Evolutionary conservation across 2,113 vertebrate genomes (phyloP).

Genomic region (Passer domesticus): DNA sequence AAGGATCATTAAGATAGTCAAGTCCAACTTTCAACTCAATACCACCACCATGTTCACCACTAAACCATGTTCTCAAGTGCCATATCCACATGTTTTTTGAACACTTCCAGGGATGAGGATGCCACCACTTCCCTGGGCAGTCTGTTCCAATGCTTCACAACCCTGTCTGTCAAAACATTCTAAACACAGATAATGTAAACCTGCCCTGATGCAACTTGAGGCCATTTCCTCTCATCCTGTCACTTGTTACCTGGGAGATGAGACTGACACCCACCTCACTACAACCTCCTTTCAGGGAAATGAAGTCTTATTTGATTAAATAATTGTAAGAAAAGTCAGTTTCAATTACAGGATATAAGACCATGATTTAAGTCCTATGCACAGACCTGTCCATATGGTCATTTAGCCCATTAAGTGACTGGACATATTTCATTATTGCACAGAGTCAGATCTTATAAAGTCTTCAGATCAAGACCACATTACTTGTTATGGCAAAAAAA

Average conservation of each 20-base stretch:
- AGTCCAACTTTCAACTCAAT: neutral
- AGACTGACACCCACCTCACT: neutral
- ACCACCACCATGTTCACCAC: neutral
- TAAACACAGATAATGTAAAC: neutral
- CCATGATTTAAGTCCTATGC: neutral
- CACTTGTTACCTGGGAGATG: neutral
- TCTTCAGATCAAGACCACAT: neutral
- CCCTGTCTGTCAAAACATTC: neutral
- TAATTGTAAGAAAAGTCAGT: neutral
- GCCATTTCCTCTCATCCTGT: neutral
- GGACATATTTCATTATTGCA: neutral
- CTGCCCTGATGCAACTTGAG: neutral
- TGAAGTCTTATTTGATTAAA: neutral
- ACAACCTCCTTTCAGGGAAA: neutral
- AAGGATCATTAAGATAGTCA: neutral
- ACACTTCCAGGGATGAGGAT: neutral
- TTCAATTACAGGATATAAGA: neutral
- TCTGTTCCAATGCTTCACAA: neutral
- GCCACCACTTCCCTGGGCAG: neutral
- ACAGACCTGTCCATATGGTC: neutral
- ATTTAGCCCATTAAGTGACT: neutral
- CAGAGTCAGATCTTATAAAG: neutral
- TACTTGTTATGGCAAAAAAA: neutral
- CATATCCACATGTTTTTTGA: neutral
- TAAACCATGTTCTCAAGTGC: neutral